Conservation (phyloP, 2,797 vertebrate genomes). For the Peromyscus nudipes region DNA sequence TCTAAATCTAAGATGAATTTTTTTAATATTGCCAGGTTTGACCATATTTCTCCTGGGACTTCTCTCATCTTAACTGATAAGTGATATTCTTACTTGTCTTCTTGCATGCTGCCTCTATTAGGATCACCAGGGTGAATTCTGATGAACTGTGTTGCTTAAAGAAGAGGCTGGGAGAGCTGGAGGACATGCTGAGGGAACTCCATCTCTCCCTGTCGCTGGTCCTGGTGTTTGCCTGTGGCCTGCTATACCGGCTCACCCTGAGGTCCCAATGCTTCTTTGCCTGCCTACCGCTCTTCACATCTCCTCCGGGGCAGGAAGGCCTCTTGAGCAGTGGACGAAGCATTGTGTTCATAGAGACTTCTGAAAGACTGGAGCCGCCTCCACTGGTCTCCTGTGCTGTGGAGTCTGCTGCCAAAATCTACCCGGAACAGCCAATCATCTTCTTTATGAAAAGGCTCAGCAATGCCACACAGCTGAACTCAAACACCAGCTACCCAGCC, state of each 20-base stretch:
- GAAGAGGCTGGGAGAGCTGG: slow-evolving; percentile 44
- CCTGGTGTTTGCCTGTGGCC: slow-evolving; percentile 83
- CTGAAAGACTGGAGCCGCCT: slow-evolving; percentile 84
- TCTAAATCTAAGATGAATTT: not conserved
- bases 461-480: not conserved
- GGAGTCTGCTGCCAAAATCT: slow-evolving; percentile 89
- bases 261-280: slow-evolving; percentile 83
- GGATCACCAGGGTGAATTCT: not conserved
- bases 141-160: slow-evolving; percentile 65
- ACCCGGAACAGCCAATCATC: slow-evolving; percentile 83
- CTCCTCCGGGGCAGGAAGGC: slow-evolving; percentile 80
- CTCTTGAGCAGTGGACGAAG: slow-evolving; percentile 82
- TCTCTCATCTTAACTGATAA: not conserved
- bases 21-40: not conserved
- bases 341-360: slow-evolving; percentile 90
- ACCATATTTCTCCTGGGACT: not conserved
- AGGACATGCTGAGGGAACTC: slow-evolving; percentile 87
- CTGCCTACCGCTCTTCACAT: slow-evolving; percentile 79
- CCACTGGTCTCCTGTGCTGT: slow-evolving; percentile 88
- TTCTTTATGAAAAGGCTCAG: slow-evolving; percentile 89
- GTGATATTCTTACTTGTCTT: not conserved
- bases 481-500: slow-evolving; percentile 76
- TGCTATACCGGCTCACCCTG: slow-evolving; percentile 86
- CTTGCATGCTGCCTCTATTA: not conserved
- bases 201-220: slow-evolving; percentile 84